Conservation (phyloP, 2,113 vertebrate genomes). For the Muntiacus muntjak region DNA sequence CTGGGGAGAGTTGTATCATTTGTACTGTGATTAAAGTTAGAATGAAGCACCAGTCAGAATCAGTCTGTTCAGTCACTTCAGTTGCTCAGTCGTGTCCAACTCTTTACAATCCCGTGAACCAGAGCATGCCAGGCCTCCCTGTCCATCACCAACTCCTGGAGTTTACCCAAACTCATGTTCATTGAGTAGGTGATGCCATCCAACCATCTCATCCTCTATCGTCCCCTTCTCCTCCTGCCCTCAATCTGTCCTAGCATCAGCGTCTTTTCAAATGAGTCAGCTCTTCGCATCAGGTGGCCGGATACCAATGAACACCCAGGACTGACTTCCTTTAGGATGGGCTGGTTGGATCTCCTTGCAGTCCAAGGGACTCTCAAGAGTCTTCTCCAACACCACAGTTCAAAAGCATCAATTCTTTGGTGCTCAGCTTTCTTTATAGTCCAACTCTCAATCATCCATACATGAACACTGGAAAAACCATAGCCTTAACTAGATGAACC, state of each 20-base stretch:
- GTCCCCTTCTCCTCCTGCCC: background rate
- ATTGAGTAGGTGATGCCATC: background rate
- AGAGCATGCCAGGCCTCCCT: background rate
- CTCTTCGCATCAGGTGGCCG: background rate
- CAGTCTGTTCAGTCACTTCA: background rate
- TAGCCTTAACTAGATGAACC: background rate
- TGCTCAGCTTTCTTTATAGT: background rate
- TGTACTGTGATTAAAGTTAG: background rate
- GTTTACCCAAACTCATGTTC: background rate
- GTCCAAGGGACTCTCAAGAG: background rate
- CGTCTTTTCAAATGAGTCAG: background rate
- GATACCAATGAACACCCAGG: background rate
- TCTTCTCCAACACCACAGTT: background rate
- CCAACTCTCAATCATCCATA: background rate
- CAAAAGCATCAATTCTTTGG: background rate
- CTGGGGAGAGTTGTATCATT: background rate
- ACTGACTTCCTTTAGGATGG: background rate
- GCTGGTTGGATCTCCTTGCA: background rate
- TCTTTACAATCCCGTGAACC: background rate
- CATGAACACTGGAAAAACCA: background rate
- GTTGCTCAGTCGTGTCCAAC: rapidly evolving
- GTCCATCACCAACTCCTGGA: background rate
- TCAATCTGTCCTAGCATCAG: background rate
- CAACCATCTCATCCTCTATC: background rate
- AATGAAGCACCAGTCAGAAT: background rate